A percentile compares a stretch with the other conserved stretches of the same genome.
Evolutionary conservation across 2,797 vertebrate genomes (phyloP).

Genomic region (Vireo griseus): DNA sequence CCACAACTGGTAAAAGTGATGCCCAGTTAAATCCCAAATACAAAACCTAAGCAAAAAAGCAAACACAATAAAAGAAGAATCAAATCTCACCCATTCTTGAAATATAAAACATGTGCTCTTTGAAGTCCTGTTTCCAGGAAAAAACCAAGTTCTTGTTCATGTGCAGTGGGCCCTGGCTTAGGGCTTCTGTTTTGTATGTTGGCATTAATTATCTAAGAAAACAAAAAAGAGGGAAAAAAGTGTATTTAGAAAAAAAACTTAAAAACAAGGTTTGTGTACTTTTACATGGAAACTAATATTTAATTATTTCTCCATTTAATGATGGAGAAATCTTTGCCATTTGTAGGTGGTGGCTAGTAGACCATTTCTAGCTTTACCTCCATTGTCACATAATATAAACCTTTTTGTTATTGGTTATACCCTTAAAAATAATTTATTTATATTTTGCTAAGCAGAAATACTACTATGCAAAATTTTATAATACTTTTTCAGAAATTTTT

Average conservation of each 20-base stretch:
- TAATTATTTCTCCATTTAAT: no score
- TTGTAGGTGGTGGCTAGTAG: neutral
- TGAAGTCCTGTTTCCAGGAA: constrained; percentile 98
- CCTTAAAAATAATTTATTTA: neutral
- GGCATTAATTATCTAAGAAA: constrained; percentile 83
- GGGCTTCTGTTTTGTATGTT: constrained; percentile 98
- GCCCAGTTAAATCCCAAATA: neutral
- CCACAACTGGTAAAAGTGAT: neutral
- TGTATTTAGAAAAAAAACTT: neutral
- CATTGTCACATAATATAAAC: neutral
- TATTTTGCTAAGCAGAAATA: neutral
- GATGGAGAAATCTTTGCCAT: neutral
- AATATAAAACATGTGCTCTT: constrained; percentile 97
- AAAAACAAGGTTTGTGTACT: neutral
- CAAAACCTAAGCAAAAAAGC: neutral
- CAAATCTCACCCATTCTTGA: constrained; percentile 92
- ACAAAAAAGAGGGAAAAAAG: constrained; percentile 6
- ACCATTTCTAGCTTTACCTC: neutral
- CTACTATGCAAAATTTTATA: neutral
- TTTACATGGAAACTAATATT: neutral
- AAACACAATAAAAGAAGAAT: neutral
- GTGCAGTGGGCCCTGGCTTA: constrained; percentile 89
- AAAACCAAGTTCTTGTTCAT: constrained; percentile 96
- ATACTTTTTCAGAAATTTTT: neutral
- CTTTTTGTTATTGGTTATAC: neutral